phyloP scores from a whole-genome alignment of 2,113 vertebrate genomes.

The Lagopus leucura region DNA sequence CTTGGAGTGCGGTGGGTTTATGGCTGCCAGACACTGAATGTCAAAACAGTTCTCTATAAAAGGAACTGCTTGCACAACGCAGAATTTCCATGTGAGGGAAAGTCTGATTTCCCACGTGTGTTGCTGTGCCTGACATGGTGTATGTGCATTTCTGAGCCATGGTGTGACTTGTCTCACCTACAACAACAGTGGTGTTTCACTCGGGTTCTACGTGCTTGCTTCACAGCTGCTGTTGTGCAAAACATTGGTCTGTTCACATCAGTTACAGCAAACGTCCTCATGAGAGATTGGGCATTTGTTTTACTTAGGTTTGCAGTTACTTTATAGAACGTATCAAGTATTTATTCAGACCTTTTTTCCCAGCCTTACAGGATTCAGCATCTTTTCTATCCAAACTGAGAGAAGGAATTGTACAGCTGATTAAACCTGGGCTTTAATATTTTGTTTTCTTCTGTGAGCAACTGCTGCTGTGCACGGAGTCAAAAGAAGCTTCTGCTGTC shows the following conservation, averaged over 20 bases:
- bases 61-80: not conserved
- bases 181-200: not conserved
- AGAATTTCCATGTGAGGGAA: not conserved
- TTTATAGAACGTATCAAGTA: not conserved
- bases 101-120: not conserved
- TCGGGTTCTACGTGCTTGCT: not conserved
- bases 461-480: conserved; percentile 35
- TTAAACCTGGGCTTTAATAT: conserved; percentile 22
- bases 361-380: conserved; percentile 47
- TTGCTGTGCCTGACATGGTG: not conserved
- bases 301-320: not conserved
- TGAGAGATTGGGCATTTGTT: not conserved
- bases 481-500: not conserved
- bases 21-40: not conserved
- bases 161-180: not conserved
- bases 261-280: not conserved
- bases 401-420: conserved; percentile 1
- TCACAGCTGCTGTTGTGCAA: not conserved
- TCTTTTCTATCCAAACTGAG: conserved; percentile 40
- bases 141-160: no score
- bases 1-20: not conserved
- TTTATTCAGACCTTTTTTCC: not conserved
- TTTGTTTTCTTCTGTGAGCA: conserved; percentile 28
- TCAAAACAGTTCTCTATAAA: not conserved
- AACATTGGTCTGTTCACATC: not conserved